Base-by-base conservation (phyloP, 2,888 invertebrate genomes). In the Drosophila vallismaia region DNA sequence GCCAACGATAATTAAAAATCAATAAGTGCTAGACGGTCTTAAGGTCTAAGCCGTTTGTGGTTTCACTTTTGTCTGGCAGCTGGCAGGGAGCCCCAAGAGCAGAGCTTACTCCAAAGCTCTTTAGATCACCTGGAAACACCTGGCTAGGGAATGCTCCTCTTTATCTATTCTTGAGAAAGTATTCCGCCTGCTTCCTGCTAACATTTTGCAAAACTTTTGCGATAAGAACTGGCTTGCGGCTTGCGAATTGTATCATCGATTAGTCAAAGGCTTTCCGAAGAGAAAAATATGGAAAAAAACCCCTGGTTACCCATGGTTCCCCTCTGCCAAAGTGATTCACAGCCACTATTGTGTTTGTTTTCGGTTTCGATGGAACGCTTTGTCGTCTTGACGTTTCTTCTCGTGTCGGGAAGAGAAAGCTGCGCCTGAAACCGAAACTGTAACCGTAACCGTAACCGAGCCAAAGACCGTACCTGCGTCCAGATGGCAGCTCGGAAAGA, bases 1-100 rank as follows among this genome's bases (percentile, higher is more conserved):
- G 70, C 62, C 62, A 44, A 28, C 51, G 57, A 62, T 73, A 73
- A 74, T 84, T 66, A 67, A 76, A 84, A 71, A 78, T 81, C 81
- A 73, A 84, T 76, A 81, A 75, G 56, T 54, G 51, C 50, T 33
- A 29, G 45, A 36, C 33, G 9, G 33, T 33, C 60, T 50, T 66
- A 49, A 36, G 10, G 31, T 19, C 33, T 40, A 19, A 29, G 60
- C 38, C 46, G 28, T 26, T 26, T 50, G 12, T 24, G 67, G 49
- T 68, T 68, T 68, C 67, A 36, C 67, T 68, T 68, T 66, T 68
- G n/a, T 14, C n/a, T 24, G 45, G 14, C n/a, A 33, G 24, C 9
- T 8, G 10, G 4, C 8, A 19, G 42, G 44, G 7, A 44, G 10
- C 24, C 42, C 19, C 42, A 2, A 28, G 31, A 36, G 28, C 28